Base-by-base conservation (phyloP, 2,113 vertebrate species). In the Lepisosteus oculatus region DNA sequence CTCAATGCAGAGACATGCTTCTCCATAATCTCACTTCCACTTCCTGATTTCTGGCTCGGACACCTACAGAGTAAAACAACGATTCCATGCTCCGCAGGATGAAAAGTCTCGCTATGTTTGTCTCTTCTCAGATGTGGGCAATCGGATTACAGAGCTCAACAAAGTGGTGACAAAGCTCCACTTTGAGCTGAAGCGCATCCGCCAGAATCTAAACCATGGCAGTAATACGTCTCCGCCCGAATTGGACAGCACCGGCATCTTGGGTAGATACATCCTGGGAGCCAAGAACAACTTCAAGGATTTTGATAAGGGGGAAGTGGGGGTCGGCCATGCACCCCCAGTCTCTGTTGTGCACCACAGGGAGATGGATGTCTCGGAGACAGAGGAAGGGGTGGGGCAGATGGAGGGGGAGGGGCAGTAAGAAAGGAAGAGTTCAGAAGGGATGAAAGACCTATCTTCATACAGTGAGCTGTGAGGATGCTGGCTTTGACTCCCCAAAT, bases 221-320 rank as follows among this genome's bases (percentile, higher is more conserved):
- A 3, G 71, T 13, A 17, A 13, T 0, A 51, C 17, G 0, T 5
- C 43, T 8, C 61, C 43, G 43, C 72, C 73, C 0, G 74, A 80
- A 0, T 77, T 70, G 3, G 82, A 87, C 0, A 86, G 86, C n/a
- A 88, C 92, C 65, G 91, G 91, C 54, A 71, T 94, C 29, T 82
- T 96, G 69, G 91, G 92, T 14, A 90, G 85, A 72, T 97, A 94
- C 79, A 95, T 96, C 74, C 80, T 75, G 5, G 89, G 88, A 4
- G 93, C 95, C 41, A 92, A 87, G 76, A 94, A 93, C 86, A 94
- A 93, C 75, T 95, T 96, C 84, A 88, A 88, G 80, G 91, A 79
- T 69, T 91, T 92, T 61, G 85, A 81, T 72, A 79, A 12, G 13
- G 78, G 63, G 1, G 70, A 80, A 0, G 57, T 66, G 15, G 44